These are phyloP conservation scores for Xanthia icteritia DNA, from an alignment of 2,888 invertebrate genomes.

Conservation along the genomic window DNA sequence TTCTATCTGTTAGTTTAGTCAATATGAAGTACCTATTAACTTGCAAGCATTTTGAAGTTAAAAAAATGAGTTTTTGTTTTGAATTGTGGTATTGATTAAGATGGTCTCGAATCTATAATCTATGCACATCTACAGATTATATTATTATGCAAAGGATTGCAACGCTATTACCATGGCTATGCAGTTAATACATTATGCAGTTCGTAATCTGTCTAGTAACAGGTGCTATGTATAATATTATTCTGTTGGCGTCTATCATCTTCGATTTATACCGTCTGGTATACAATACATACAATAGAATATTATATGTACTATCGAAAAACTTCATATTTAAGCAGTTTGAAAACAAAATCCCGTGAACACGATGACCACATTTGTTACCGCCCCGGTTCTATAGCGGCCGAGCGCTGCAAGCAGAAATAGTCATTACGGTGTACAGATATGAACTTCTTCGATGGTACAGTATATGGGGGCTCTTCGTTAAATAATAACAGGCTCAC, in stretches of 20 bases:
- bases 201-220: constrained; percentile 48
- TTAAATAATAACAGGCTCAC: background rate
- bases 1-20: background rate
- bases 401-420: no score
- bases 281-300: background rate
- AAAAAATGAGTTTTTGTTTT: no score
- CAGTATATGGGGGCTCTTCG: background rate
- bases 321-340: no score
- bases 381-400: no score
- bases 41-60: no score
- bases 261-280: background rate
- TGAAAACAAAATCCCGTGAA: no score
- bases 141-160: constrained; percentile 46
- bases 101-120: background rate
- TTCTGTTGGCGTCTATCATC: constrained; percentile 21
- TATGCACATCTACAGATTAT: background rate
- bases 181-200: constrained; percentile 53
- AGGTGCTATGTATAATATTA: constrained; percentile 37
- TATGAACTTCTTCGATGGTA: no score
- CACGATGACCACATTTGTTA: no score
- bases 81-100: background rate
- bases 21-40: no score
- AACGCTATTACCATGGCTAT: constrained; percentile 32
- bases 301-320: no score
- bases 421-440: no score